Percentiles rank a stretch among this genome's conserved stretches.
Conservation (phyloP, 2,888 invertebrate genomes). For the Lordiphosa fenestrarum region DNA sequence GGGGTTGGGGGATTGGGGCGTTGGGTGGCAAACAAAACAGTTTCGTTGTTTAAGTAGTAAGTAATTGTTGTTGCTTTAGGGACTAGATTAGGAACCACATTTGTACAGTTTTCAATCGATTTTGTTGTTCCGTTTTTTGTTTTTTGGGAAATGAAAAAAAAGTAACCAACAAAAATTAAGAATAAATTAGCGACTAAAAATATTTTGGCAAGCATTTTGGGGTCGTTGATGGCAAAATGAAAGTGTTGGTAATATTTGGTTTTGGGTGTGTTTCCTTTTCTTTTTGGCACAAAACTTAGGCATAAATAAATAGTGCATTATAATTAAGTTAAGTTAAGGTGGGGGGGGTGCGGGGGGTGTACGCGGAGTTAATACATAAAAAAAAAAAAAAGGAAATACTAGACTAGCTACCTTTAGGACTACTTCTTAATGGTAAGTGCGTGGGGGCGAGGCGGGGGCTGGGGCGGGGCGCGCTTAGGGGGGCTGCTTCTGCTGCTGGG, state of each 20-base stretch:
- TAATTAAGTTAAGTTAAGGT: constrained; percentile 8
- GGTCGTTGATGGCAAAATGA: constrained; percentile 50
- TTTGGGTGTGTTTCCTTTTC: constrained; percentile 1
- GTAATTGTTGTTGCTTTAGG: constrained; percentile 38
- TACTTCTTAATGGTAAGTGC: constrained; percentile 21
- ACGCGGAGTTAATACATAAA: constrained; percentile 13
- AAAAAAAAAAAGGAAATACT: constrained; percentile 27
- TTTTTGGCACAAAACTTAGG: constrained; percentile 60
- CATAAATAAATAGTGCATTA: constrained; percentile 52
- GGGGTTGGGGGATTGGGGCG: neutral
- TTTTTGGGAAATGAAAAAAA: constrained; percentile 1
- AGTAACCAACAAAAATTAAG: too few relatives aligned
- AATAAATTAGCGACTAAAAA: neutral
- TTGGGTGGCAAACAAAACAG: neutral
- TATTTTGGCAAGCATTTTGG: constrained; percentile 60
- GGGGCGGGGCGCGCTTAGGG: constrained; percentile 22
- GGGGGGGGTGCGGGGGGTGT: constrained; percentile 11
- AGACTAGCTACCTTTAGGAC: constrained; percentile 29
- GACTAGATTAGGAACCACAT: constrained; percentile 81
- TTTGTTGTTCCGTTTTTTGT: constrained; percentile 45
- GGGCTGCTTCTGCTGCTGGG: constrained; percentile 26
- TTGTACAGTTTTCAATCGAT: constrained; percentile 74
- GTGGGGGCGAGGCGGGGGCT: neutral
- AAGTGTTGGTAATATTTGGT: constrained; percentile 28
- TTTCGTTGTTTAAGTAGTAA: neutral